phyloP scores from a whole-genome alignment of 2,797 vertebrate species.

The Sebastes minor region DNA sequence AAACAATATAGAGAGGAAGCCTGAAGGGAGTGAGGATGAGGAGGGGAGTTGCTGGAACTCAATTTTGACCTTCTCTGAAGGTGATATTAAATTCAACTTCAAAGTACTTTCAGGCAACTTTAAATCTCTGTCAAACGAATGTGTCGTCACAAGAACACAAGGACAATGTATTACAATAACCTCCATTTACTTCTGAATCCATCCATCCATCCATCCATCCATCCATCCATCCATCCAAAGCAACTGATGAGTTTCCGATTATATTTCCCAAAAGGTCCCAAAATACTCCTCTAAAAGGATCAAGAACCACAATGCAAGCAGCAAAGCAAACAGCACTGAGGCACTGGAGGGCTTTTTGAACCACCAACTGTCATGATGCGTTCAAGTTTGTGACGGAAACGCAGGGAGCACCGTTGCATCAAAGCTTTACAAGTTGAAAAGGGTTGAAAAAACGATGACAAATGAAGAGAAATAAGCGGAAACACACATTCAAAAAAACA shows the following conservation, averaged over 20 bases:
- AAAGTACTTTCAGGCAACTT: background rate
- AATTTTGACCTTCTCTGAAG: background rate
- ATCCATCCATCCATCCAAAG: background rate
- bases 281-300: background rate
- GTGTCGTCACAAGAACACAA: background rate
- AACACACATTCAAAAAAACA: constrained; percentile 6
- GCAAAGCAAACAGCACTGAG: background rate
- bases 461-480: constrained; percentile 2
- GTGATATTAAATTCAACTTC: background rate
- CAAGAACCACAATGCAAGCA: background rate
- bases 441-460: background rate
- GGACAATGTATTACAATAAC: background rate
- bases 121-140: background rate
- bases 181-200: background rate
- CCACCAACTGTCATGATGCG: background rate
- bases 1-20: background rate
- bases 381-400: background rate
- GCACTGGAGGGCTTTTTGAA: background rate
- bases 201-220: no score
- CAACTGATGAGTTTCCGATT: background rate
- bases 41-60: background rate
- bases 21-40: background rate
- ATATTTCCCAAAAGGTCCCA: background rate
- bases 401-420: background rate
- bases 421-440: background rate